These are phyloP conservation scores for Latrodectus elegans DNA, from an alignment of 2,888 invertebrate genomes.

Conservation along the genomic window DNA sequence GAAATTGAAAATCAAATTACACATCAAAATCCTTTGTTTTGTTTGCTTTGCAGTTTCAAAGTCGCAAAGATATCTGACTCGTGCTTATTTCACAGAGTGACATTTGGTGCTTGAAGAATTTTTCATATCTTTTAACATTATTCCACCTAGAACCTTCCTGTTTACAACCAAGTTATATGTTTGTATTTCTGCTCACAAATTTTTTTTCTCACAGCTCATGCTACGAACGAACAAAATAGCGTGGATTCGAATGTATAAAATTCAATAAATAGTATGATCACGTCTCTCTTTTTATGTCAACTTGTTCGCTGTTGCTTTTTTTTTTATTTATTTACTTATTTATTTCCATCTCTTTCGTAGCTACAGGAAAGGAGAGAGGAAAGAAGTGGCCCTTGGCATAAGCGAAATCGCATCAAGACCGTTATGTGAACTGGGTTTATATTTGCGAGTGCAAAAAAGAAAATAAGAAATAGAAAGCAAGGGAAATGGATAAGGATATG, in stretches of 20 bases:
- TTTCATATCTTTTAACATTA: no score
- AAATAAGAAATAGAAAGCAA: no score
- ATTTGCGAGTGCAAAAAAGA: slow-evolving; percentile 14
- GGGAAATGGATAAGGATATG: no score
- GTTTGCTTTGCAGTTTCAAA: no score
- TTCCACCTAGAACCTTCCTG: no score
- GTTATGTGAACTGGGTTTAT: slow-evolving; percentile 51
- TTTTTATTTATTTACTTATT: slow-evolving; percentile 14
- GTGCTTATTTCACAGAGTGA: no score
- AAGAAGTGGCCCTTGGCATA: slow-evolving; percentile 20
- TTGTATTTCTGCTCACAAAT: slow-evolving; percentile 39
- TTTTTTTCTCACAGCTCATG: slow-evolving; percentile 17
- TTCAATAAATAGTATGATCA: slow-evolving; percentile 59
- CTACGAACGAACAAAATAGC: neutral
- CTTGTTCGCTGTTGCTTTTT: slow-evolving; percentile 18
- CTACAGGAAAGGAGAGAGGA: neutral
- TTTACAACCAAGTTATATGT: slow-evolving; percentile 10
- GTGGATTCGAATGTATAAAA: slow-evolving; percentile 34
- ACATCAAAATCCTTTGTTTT: no score
- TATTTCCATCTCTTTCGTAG: neutral
- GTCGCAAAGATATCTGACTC: no score
- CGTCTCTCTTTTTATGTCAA: slow-evolving; percentile 56
- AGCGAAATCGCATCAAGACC: slow-evolving; percentile 39
- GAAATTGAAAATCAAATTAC: no score
- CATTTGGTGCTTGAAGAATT: no score